Conservation (phyloP, 2,888 invertebrate species). For the Tachina fera region DNA sequence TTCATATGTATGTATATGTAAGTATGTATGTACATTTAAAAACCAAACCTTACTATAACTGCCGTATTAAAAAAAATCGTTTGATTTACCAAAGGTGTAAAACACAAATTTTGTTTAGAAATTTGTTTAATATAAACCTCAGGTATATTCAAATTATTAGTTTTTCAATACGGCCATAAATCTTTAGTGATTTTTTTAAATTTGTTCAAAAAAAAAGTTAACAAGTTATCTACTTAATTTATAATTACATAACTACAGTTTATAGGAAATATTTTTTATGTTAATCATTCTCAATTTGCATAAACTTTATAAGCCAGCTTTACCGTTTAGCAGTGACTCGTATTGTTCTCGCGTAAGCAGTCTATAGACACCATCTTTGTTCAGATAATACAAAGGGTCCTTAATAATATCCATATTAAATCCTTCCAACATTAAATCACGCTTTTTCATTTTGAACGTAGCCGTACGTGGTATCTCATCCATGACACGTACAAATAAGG, state of each 20-base stretch:
- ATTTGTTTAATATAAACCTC: too few relatives aligned
- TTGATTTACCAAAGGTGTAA: too few relatives aligned
- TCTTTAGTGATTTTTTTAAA: background rate
- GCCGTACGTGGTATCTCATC: conserved; percentile 91
- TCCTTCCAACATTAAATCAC: conserved; percentile 92
- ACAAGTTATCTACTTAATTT: background rate
- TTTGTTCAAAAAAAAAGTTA: background rate
- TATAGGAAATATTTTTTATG: too few relatives aligned
- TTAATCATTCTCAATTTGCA: too few relatives aligned
- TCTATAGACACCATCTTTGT: conserved; percentile 84
- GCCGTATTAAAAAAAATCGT: too few relatives aligned
- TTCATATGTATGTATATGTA: too few relatives aligned
- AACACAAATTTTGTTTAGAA: too few relatives aligned
- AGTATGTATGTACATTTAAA: too few relatives aligned
- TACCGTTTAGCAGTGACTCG: conserved; percentile 84
- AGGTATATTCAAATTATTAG: too few relatives aligned
- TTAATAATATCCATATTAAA: conserved; percentile 89
- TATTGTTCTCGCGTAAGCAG: conserved; percentile 83
- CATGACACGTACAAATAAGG: conserved; percentile 92
- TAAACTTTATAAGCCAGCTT: conserved; percentile 83
- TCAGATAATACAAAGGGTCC: conserved; percentile 90
- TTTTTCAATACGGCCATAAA: too few relatives aligned
- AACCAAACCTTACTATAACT: too few relatives aligned
- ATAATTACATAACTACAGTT: background rate
- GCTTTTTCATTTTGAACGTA: conserved; percentile 97